Conservation (phyloP, 1,140 invertebrate species). For the Nymphalis io region DNA sequence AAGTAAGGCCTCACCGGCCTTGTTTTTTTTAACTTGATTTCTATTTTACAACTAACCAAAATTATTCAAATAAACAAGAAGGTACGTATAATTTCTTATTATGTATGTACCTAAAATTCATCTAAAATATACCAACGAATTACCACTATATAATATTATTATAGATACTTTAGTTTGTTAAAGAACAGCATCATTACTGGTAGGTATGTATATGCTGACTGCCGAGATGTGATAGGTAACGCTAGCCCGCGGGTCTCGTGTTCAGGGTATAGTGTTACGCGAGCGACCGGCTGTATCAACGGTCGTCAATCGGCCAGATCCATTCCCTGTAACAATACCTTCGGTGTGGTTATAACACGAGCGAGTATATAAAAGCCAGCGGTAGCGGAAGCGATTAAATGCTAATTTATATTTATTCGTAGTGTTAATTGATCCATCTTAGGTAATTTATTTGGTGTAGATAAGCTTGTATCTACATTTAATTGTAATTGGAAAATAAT, state of each 20-base stretch:
- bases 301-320: conserved; percentile 75
- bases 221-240: conserved; percentile 72
- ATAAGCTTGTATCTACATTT: too few species aligned
- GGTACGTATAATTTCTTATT: too few species aligned
- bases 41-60: too few species aligned
- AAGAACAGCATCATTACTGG: conserved; percentile 31
- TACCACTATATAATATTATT: neutral
- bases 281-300: conserved; percentile 75
- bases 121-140: neutral
- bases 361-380: conserved; percentile 36
- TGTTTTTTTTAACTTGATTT: too few species aligned
- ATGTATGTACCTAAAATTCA: too few species aligned
- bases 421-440: too few species aligned
- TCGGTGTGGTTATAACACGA: conserved; percentile 44
- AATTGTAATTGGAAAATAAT: too few species aligned
- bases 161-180: neutral
- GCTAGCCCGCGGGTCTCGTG: conserved; percentile 75
- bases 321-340: conserved; percentile 78
- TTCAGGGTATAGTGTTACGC: conserved; percentile 69
- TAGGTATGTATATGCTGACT: conserved; percentile 43
- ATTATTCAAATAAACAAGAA: too few species aligned
- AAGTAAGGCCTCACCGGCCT: too few species aligned
- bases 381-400: conserved; percentile 24
- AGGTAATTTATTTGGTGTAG: too few species aligned
- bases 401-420: neutral